Evolutionary conservation across 2,113 vertebrate genomes (phyloP).

Genomic region (Uropsilus gracilis): DNA sequence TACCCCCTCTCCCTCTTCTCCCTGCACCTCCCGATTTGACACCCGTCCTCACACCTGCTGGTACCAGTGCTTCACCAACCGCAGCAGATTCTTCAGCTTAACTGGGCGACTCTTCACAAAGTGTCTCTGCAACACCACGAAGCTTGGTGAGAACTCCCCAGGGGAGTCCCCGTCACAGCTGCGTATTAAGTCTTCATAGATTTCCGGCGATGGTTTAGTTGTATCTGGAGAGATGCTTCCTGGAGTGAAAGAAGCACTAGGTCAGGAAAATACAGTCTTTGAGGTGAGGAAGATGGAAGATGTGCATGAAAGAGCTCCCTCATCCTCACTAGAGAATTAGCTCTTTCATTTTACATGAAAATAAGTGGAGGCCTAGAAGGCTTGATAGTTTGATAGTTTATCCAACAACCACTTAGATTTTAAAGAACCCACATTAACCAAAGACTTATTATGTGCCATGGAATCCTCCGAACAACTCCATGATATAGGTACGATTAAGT

Average conservation of each 20-base stretch:
- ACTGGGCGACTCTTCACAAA: conserved; percentile 77
- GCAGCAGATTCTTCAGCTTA: conserved; percentile 83
- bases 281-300: not conserved
- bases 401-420: not conserved
- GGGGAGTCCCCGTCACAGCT: rapidly evolving
- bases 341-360: not conserved
- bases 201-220: rapidly evolving
- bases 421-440: not conserved
- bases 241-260: not conserved
- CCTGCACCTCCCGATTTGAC: not conserved
- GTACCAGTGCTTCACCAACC: conserved; percentile 85
- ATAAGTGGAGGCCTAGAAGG: not conserved
- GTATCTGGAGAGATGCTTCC: not conserved
- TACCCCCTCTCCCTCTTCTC: rapidly evolving
- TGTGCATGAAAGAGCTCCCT: too few relatives aligned
- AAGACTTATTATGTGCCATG: not conserved
- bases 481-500: not conserved
- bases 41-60: conserved; percentile 69
- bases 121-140: conserved; percentile 81
- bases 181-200: conserved; percentile 72
- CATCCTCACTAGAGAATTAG: too few relatives aligned
- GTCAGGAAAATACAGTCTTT: not conserved
- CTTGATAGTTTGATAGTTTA: not conserved
- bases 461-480: not conserved
- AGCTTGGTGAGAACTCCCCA: conserved; percentile 82